A percentile compares a stretch with the other conserved stretches of the same genome.
Conservation (phyloP, 2,113 vertebrate species). For the Aleadryas rufinucha region DNA sequence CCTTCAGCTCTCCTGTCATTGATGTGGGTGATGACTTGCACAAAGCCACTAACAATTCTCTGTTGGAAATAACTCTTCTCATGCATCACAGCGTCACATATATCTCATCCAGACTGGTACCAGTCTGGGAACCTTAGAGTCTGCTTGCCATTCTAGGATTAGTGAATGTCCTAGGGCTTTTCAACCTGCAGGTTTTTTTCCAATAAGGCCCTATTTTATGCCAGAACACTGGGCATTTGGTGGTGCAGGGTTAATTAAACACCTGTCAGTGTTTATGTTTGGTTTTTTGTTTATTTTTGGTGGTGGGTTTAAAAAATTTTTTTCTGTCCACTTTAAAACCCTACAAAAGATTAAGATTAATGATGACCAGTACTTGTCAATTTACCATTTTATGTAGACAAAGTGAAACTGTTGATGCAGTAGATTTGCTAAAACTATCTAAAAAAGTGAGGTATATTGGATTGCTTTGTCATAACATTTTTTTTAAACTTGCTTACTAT, state of each 20-base stretch:
- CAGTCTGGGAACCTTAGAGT: not conserved
- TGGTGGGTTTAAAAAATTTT: not conserved
- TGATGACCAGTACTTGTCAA: not conserved
- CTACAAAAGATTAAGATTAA: not conserved
- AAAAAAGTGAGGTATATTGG: not conserved
- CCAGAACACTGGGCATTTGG: not conserved
- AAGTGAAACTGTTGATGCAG: not conserved
- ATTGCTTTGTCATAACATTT: not conserved
- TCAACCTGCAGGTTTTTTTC: not conserved
- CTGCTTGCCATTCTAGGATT: not conserved
- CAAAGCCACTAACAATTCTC: not conserved
- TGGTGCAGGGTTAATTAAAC: not conserved
- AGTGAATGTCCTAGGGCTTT: not conserved
- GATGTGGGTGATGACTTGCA: not conserved
- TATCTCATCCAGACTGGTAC: not conserved
- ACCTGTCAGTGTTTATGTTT: not conserved
- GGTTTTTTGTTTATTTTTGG: not conserved
- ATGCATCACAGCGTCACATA: fast-evolving
- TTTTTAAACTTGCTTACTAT: not conserved
- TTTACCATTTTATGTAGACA: not conserved
- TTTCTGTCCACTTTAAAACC: not conserved
- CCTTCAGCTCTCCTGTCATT: not conserved
- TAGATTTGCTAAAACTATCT: not conserved
- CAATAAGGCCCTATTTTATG: not conserved
- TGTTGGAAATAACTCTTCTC: not conserved